Evolutionary conservation across 2,888 invertebrate species (phyloP).

Genomic region (Malacosoma neustria): DNA sequence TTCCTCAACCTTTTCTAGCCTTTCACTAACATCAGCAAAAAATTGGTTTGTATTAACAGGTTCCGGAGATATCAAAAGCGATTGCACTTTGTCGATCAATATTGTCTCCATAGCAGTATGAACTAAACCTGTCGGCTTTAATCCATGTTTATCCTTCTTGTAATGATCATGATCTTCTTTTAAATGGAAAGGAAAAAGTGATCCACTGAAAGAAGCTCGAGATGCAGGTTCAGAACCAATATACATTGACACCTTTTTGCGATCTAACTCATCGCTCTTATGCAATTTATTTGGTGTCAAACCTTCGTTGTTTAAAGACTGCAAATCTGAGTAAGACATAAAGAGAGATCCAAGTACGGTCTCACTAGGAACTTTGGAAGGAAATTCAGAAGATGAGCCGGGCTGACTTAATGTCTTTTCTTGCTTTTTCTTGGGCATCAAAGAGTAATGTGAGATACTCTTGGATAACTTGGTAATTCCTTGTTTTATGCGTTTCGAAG

Average conservation of each 20-base stretch:
- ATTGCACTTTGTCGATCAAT: conserved; percentile 69
- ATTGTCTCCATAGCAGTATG: conserved; percentile 75
- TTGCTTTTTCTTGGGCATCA: conserved; percentile 54
- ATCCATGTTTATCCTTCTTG: conserved; percentile 32
- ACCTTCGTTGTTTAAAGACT: conserved; percentile 47
- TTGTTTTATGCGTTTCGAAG: conserved; percentile 52
- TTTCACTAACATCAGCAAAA: conserved; percentile 53
- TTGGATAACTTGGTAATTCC: conserved; percentile 58
- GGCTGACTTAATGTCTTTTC: conserved; percentile 45
- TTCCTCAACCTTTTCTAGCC: conserved; percentile 48
- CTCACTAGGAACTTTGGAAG: conserved; percentile 53
- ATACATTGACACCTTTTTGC: conserved; percentile 54
- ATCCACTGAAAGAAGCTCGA: conserved; percentile 49
- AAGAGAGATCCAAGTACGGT: conserved; percentile 73
- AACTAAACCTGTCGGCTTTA: conserved; percentile 54
- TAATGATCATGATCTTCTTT: conserved; percentile 37
- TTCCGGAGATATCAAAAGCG: conserved; percentile 50
- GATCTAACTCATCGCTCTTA: conserved; percentile 46
- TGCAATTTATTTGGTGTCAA: conserved; percentile 36
- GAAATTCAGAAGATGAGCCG: conserved; percentile 51
- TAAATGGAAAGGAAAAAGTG: conserved; percentile 27
- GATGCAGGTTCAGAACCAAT: conserved; percentile 65
- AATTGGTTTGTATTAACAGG: conserved; percentile 38
- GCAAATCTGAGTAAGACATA: conserved; percentile 58
- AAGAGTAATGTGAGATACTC: conserved; percentile 60